phyloP scores from a whole-genome alignment of 2,888 invertebrate species.

The Drosophila paracracens region DNA sequence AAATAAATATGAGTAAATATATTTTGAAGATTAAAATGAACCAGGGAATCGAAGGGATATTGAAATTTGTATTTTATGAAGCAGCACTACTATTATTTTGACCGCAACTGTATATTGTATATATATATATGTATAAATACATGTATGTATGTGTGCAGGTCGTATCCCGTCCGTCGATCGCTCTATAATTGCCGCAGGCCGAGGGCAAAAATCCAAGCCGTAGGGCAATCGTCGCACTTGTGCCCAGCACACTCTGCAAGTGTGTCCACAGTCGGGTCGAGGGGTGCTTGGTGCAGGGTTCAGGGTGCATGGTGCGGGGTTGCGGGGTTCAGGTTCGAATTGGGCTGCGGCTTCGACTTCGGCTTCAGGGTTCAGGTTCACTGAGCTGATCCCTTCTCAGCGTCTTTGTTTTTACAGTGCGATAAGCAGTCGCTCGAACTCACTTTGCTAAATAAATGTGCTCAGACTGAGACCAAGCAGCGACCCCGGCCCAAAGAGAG shows the following conservation, averaged over 20 bases:
- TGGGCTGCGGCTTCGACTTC: neutral
- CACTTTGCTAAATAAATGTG: slow-evolving; percentile 43
- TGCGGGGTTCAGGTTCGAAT: neutral
- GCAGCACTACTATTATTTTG: neutral
- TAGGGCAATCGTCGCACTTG: slow-evolving; percentile 59
- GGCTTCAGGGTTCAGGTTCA: slow-evolving; percentile 44
- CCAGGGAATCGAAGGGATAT: neutral
- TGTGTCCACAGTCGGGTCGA: slow-evolving; percentile 54
- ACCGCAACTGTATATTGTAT: neutral
- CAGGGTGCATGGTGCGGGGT: neutral
- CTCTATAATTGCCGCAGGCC: slow-evolving; percentile 53
- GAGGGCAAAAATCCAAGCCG: slow-evolving; percentile 28
- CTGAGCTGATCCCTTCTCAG: slow-evolving; percentile 59
- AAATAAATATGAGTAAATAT: neutral
- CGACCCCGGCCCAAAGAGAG: slow-evolving; percentile 5
- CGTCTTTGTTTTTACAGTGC: slow-evolving; percentile 74
- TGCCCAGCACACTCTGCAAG: slow-evolving; percentile 80
- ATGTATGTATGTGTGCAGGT: neutral
- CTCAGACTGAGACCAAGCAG: slow-evolving; percentile 18
- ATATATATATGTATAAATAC: neutral
- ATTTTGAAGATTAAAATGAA: neutral
- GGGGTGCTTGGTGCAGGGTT: neutral
- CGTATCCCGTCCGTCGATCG: slow-evolving; percentile 20
- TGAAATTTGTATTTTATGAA: neutral
- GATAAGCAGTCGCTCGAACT: slow-evolving; percentile 63